These are phyloP conservation scores for Neotragus moschatus DNA, from an alignment of 2,113 vertebrate species.

Conservation along the genomic window DNA sequence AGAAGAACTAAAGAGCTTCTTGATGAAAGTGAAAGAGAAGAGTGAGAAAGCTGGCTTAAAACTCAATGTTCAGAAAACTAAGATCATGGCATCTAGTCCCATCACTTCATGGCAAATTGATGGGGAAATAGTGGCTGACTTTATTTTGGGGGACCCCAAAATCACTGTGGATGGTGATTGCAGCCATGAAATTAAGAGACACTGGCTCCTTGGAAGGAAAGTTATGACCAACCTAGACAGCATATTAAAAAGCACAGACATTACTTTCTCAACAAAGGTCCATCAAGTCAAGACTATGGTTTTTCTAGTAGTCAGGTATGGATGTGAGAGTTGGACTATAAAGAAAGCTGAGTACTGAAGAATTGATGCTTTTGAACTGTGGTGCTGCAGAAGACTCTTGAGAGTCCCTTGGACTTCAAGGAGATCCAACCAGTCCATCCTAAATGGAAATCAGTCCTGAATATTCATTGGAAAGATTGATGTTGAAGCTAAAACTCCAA, in stretches of 20 bases:
- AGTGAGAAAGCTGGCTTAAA: background rate
- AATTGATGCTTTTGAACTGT: background rate
- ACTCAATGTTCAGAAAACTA: background rate
- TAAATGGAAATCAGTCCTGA: background rate
- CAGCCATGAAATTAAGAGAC: background rate
- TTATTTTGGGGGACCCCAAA: background rate
- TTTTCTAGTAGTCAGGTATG: background rate
- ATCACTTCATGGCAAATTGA: background rate
- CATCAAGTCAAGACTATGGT: background rate
- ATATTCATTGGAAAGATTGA: background rate
- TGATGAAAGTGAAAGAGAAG: background rate
- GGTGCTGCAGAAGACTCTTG: background rate
- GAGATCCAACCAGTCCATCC: background rate
- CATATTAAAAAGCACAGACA: background rate
- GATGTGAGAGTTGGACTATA: background rate
- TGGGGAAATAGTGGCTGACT: background rate
- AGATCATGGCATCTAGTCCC: background rate
- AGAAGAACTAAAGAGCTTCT: background rate
- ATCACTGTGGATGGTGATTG: background rate
- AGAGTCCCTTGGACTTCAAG: background rate
- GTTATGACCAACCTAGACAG: background rate
- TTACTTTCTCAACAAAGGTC: background rate
- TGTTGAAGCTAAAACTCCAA: background rate
- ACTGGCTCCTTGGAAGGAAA: background rate
- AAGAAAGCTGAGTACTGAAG: background rate